Evolutionary conservation across 2,888 invertebrate species (phyloP).

Genomic region (Spisula subtruncata): DNA sequence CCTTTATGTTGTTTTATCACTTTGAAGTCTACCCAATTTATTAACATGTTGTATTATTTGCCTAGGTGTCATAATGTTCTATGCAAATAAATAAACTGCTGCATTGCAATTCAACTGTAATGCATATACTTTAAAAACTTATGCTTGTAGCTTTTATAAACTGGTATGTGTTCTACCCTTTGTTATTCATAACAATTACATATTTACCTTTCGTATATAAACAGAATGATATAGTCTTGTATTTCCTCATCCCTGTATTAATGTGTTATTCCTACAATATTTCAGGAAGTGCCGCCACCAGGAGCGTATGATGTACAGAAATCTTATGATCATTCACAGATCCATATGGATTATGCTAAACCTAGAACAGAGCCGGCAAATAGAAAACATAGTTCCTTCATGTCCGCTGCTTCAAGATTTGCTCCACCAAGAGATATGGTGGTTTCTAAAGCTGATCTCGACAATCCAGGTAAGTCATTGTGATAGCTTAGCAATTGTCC

Average conservation of each 20-base stretch:
- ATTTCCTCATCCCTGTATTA: not conserved
- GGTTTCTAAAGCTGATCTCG: slow-evolving; percentile 78
- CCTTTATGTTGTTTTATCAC: too few species aligned
- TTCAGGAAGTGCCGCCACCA: slow-evolving; percentile 86
- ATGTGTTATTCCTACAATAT: slow-evolving; percentile 26
- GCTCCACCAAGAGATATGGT: slow-evolving; percentile 84
- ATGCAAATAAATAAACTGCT: too few species aligned
- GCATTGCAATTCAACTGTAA: too few species aligned
- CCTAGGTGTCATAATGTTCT: too few species aligned
- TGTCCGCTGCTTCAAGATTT: slow-evolving; percentile 85
- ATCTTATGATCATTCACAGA: slow-evolving; percentile 83
- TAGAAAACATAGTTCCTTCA: slow-evolving; percentile 85
- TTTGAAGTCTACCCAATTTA: too few species aligned
- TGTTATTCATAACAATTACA: slow-evolving; percentile 10
- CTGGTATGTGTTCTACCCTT: too few species aligned
- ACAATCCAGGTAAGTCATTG: slow-evolving; percentile 82
- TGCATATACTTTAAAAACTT: too few species aligned
- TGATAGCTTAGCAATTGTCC: not conserved
- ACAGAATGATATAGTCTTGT: too few species aligned
- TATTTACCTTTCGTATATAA: not conserved
- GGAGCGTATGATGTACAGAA: slow-evolving; percentile 85
- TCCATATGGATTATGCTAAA: slow-evolving; percentile 74
- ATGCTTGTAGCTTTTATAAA: too few species aligned
- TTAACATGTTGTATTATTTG: too few species aligned
- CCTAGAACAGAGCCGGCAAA: slow-evolving; percentile 84